phyloP scores from a whole-genome alignment of 2,888 invertebrate species.

The Ligdia adustata region DNA sequence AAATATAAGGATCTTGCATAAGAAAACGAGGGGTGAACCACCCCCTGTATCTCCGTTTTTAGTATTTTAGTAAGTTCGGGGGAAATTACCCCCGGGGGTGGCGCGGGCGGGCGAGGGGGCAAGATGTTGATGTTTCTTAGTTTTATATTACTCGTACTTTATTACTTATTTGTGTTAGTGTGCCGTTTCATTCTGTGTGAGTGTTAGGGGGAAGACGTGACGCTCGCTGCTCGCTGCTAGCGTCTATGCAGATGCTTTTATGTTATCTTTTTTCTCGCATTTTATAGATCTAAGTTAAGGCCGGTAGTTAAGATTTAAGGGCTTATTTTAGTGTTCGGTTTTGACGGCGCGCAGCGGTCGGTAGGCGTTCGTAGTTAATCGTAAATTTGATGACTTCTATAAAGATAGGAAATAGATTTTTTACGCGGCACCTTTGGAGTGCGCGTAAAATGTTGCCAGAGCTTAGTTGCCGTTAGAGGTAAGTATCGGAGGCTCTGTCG shows the following conservation, averaged over 20 bases:
- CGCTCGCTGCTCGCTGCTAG: constrained; percentile 44
- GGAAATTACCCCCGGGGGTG: constrained; percentile 70
- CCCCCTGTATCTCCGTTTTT: constrained; percentile 83
- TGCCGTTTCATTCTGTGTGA: constrained; percentile 54
- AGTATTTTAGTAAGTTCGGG: constrained; percentile 84
- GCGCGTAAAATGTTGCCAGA: constrained; percentile 19
- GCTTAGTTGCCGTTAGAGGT: not conserved
- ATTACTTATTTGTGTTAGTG: constrained; percentile 82
- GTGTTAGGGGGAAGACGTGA: constrained; percentile 51
- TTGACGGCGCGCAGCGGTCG: constrained; percentile 33
- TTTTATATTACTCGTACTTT: constrained; percentile 83
- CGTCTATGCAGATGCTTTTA: constrained; percentile 73
- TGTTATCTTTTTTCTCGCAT: constrained; percentile 40
- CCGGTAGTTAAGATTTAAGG: constrained; percentile 41
- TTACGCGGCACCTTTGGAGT: constrained; percentile 30
- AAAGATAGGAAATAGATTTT: constrained; percentile 41
- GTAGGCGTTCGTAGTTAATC: constrained; percentile 35
- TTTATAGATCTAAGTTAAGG: constrained; percentile 42
- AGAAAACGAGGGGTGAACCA: constrained; percentile 71
- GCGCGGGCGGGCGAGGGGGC: constrained; percentile 50
- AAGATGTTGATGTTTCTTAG: constrained; percentile 85
- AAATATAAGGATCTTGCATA: constrained; percentile 84
- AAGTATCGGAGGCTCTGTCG: not conserved
- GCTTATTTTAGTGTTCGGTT: constrained; percentile 39
- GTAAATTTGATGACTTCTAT: constrained; percentile 40